Base-by-base conservation (phyloP, 2,113 vertebrate species). In the Phylloscopus whistleri region DNA sequence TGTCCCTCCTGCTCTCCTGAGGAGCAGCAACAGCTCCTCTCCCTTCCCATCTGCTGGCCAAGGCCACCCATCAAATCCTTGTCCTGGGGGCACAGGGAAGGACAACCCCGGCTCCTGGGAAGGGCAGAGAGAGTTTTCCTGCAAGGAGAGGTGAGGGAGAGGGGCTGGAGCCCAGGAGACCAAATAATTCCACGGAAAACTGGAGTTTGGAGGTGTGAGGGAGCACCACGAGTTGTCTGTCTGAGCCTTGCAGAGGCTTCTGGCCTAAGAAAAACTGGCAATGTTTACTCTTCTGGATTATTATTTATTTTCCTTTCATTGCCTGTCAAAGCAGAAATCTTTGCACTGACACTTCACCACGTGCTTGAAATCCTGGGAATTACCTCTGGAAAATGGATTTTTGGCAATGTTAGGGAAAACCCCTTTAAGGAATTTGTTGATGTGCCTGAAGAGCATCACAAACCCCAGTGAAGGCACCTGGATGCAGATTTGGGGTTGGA, bases 391-490 rank as follows among this genome's bases (percentile, higher is more conserved):
- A 78, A 69, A 85, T n/a, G 89, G 90, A 64, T 94, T 95, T 97
- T 68, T 77, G 60, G 64, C 66, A 63, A 52, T 48, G 31, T 89
- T 70, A 37, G 24, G 69, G 49, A 16, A 55, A 92, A 77, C 30
- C 0, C 37, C 56, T 81, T 79, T 43, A 89, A 90, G 48, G 79
- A 89, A 86, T 97, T 91, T 89, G 26, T 88, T 97, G 94, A 68
- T 81, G 90, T 89, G 74, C 89, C 93, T 93, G 79, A 96, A 82
- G 76, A 92, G 83, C 56, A 41, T 78, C 81, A 68, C 35, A 94
- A 97, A 96, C 26, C 85, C 77, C 82, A n/a, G 78, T 41, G 86
- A 95, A 96, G 90, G 48, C 84, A 69, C 80, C 91, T 79, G 80
- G 93, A 62, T 85, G 44, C 53, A 37, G 83, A 89, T 89, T 75